phyloP scores from a whole-genome alignment of 2,797 vertebrate genomes.

The Pangasius mekongensis region DNA sequence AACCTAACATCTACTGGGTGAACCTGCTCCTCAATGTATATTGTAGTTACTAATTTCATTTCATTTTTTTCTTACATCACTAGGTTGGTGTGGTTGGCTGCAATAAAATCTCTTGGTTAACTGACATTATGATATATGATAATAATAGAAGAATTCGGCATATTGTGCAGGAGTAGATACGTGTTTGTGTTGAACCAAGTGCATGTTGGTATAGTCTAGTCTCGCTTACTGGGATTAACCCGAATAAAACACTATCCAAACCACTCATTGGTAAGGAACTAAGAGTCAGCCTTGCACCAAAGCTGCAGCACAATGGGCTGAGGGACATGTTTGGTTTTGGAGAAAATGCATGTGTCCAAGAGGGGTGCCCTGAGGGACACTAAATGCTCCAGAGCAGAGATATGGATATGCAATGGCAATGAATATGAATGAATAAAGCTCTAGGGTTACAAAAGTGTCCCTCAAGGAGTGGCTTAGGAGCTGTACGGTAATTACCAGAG shows the following conservation, averaged over 20 bases:
- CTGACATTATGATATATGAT: neutral
- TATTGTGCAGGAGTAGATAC: slow-evolving; percentile 25
- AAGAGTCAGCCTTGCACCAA: slow-evolving; percentile 70
- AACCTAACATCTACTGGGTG: neutral
- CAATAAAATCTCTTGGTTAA: neutral
- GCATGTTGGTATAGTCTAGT: slow-evolving; percentile 61
- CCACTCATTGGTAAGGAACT: slow-evolving; percentile 68
- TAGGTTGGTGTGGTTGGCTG: neutral
- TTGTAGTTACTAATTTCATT: neutral
- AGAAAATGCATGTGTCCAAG: slow-evolving; percentile 65
- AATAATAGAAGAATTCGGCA: neutral
- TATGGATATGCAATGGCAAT: neutral
- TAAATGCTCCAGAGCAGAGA: slow-evolving; percentile 24
- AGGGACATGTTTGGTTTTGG: slow-evolving; percentile 71
- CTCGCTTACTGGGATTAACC: slow-evolving; percentile 72
- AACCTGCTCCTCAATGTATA: neutral
- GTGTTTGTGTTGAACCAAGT: slow-evolving; percentile 35
- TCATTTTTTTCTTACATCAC: neutral
- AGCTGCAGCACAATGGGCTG: slow-evolving; percentile 69
- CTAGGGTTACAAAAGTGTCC: slow-evolving; percentile 14
- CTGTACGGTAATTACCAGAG: slow-evolving; percentile 26
- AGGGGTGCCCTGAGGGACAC: slow-evolving; percentile 51
- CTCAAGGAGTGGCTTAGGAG: neutral
- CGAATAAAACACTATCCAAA: slow-evolving; percentile 73
- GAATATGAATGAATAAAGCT: slow-evolving; percentile 23